Conservation (phyloP, 2,797 vertebrate genomes). For the Gadopsis bispinosus region DNA sequence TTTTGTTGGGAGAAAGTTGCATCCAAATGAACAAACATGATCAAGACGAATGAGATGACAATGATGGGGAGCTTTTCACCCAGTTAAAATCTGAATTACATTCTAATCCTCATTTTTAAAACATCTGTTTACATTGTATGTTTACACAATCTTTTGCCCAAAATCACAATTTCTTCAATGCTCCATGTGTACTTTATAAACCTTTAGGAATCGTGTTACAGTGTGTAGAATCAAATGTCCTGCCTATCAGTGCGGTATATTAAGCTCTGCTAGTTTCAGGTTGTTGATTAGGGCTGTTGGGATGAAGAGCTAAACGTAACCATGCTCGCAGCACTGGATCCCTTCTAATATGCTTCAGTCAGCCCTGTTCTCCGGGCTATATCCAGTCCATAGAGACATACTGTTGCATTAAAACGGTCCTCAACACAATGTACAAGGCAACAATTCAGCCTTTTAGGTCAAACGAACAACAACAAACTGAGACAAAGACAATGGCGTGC, state of each 20-base stretch:
- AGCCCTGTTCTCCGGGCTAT: not conserved
- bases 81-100: slow-evolving; percentile 10
- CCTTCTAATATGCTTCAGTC: slow-evolving; percentile 19
- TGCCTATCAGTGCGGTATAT: not conserved
- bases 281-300: not conserved
- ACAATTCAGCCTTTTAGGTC: not conserved
- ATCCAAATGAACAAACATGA: slow-evolving; percentile 33
- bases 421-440: slow-evolving; percentile 12
- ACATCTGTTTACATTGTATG: slow-evolving; percentile 73
- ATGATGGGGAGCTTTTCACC: slow-evolving; percentile 5
- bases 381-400: not conserved
- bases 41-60: slow-evolving; percentile 14
- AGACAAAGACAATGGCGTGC: not conserved
- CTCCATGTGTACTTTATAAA: slow-evolving; percentile 28
- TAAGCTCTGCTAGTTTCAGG: slow-evolving; percentile 15
- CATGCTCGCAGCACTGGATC: slow-evolving; percentile 6
- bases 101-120: slow-evolving; percentile 28
- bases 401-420: not conserved
- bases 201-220: not conserved
- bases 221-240: not conserved
- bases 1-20: slow-evolving; percentile 11
- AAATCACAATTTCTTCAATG: slow-evolving; percentile 34
- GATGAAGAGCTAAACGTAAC: slow-evolving; percentile 3
- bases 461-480: not conserved
- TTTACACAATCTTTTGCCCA: slow-evolving; percentile 69